Evolutionary conservation across 1,140 invertebrate genomes (phyloP), one percentile per base, ranked within the genome.

Genomic region (Danaus plexippus): DNA sequence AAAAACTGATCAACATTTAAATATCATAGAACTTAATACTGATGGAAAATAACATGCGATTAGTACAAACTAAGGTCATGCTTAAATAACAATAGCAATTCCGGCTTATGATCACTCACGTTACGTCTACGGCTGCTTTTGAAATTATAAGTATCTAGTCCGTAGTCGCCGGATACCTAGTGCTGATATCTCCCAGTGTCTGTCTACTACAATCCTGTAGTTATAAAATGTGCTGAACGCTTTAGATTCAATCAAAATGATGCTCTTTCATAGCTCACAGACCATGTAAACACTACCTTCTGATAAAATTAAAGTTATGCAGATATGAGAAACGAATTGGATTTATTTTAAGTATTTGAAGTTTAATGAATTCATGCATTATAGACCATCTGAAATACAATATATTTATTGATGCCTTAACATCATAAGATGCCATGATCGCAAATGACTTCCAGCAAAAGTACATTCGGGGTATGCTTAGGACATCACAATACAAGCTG

Each of bases 101-200:
- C 79, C 81, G 81, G 81, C 81, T 69, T 54, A 79, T 81, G 81
- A 85, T 85, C 81, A 85, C 81, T 79, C 70, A 79, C 74, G 64
- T 57, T 61, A 59, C 49, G 9, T 43, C 2, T n/a, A 11, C 44
- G 9, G 52, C 10, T 11, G 45, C 15, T 41, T 47, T 12, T 18
- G 15, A 15, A 1, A 15, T 15, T 15, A 15, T 15, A 15, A 15
- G 15, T 15, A 15, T 1, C 15, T 15, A 15, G 15, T 15, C 15
- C 15, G 15, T 15, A 15, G 15, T 15, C 15, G 15, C 15, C 15
- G 15, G 15, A 15, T 15, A 1, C 15, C 15, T 15, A 15, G 15
- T 15, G 15, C 15, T 18, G 47, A 18, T 22, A 15, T 13, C 47
- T 22, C 47, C 9, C 47, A 10, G 47, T 22, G 47, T 46, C 45